phyloP scores from a whole-genome alignment of 2,113 vertebrate species.

The Dissostichus mawsoni region DNA sequence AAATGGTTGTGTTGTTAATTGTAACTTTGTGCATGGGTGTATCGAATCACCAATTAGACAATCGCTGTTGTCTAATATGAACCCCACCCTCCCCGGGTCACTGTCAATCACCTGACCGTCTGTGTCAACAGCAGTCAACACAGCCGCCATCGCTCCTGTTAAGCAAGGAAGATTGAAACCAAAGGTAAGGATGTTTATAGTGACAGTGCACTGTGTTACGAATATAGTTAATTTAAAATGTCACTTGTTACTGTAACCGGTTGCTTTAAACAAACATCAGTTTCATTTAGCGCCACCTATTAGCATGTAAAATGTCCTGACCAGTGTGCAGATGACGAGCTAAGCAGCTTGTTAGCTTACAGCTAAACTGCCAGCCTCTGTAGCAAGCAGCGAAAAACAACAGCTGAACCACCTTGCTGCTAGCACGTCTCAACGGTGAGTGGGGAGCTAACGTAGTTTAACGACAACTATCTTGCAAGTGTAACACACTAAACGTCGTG shows the following conservation, averaged over 20 bases:
- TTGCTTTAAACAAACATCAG: too few species aligned
- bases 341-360: conserved; percentile 23
- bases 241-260: fast-evolving
- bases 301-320: not conserved
- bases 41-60: not conserved
- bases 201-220: fast-evolving
- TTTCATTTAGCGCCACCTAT: not conserved
- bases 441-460: not conserved
- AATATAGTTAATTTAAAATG: fast-evolving
- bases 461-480: not conserved
- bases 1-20: too few species aligned
- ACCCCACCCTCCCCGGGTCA: conserved; percentile 54
- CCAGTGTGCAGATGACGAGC: not conserved
- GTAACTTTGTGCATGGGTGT: not conserved
- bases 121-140: conserved; percentile 55
- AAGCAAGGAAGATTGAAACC: conserved; percentile 47
- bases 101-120: conserved; percentile 66
- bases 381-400: conserved; percentile 16
- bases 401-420: not conserved
- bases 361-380: not conserved
- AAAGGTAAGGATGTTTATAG: conserved; percentile 67
- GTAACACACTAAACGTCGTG: not conserved
- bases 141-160: conserved; percentile 69
- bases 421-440: not conserved
- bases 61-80: not conserved